Evolutionary conservation across 2,888 invertebrate species (phyloP).

Genomic region (Tridacna gigas): DNA sequence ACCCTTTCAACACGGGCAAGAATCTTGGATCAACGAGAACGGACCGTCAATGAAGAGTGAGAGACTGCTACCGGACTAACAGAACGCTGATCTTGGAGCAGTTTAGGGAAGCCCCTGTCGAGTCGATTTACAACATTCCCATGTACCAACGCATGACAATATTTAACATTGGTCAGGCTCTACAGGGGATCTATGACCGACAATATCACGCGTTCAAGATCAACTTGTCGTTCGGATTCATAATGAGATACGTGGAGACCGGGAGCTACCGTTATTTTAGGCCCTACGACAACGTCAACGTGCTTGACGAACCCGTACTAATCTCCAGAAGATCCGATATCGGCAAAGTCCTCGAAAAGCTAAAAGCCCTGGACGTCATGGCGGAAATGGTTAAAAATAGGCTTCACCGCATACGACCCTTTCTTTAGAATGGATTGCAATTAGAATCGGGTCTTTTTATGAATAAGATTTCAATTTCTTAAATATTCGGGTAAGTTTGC

Average conservation of each 20-base stretch:
- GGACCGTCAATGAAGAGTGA: constrained; percentile 20
- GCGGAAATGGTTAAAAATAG: too few species aligned
- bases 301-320: constrained; percentile 26
- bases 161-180: constrained; percentile 12
- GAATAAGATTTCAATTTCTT: too few species aligned
- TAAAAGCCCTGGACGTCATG: constrained; percentile 12
- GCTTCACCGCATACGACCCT: too few species aligned
- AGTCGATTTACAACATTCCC: constrained; percentile 30
- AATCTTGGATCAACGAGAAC: constrained; percentile 35
- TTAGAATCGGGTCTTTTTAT: too few species aligned
- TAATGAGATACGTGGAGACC: constrained; percentile 36
- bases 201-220: constrained; percentile 41
- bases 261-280: constrained; percentile 27
- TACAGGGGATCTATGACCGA: constrained; percentile 36
- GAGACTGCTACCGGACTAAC: constrained; percentile 33
- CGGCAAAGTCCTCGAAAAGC: neutral
- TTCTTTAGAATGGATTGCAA: too few species aligned
- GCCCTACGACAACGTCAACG: constrained; percentile 30
- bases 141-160: constrained; percentile 24
- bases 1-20: constrained; percentile 26
- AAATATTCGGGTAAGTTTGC: too few species aligned
- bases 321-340: constrained; percentile 9
- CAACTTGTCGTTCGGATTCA: constrained; percentile 33
- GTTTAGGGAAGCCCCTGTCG: constrained; percentile 28
- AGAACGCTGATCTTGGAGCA: constrained; percentile 32